A percentile compares a stretch with the other conserved stretches of the same genome.
Conservation (phyloP, 2,888 invertebrate species). For the Nemotelus nigrinus region DNA sequence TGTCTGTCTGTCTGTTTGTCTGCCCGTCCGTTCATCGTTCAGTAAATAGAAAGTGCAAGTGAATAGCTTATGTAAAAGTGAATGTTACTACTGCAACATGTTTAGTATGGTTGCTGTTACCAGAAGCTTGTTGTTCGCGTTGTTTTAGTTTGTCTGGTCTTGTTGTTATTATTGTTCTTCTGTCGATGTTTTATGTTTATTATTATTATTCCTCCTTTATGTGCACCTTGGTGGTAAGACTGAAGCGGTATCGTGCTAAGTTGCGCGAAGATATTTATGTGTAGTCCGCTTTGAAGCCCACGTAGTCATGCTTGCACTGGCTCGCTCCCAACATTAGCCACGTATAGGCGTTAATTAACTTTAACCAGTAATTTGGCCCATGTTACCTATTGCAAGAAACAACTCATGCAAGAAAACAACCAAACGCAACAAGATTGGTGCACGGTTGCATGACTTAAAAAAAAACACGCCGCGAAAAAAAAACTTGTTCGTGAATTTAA, state of each 20-base stretch:
- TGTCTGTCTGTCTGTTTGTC: conserved; percentile 7
- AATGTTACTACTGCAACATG: conserved; percentile 32
- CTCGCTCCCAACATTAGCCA: neutral
- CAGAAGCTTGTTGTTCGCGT: conserved; percentile 9
- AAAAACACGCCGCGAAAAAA: neutral
- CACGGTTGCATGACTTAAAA: too few species aligned
- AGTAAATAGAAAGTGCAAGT: conserved; percentile 41
- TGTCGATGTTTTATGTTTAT: neutral
- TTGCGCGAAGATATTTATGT: neutral
- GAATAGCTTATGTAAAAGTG: conserved; percentile 42
- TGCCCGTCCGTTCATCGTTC: neutral
- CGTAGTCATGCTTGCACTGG: conserved; percentile 12
- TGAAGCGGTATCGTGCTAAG: neutral
- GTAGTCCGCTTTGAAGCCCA: neutral
- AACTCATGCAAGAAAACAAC: too few species aligned
- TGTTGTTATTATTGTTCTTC: neutral
- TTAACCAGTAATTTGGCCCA: conserved; percentile 5
- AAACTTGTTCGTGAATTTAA: neutral
- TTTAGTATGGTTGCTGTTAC: neutral
- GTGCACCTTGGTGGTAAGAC: neutral
- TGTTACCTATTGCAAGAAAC: neutral
- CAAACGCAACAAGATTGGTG: too few species aligned
- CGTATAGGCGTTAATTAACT: conserved; percentile 11
- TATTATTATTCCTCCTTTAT: neutral
- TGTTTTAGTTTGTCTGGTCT: conserved; percentile 12